Conservation (phyloP, 37 sponge, comb jelly and placozoan genomes). For the Hexactinellida sp. region DNA sequence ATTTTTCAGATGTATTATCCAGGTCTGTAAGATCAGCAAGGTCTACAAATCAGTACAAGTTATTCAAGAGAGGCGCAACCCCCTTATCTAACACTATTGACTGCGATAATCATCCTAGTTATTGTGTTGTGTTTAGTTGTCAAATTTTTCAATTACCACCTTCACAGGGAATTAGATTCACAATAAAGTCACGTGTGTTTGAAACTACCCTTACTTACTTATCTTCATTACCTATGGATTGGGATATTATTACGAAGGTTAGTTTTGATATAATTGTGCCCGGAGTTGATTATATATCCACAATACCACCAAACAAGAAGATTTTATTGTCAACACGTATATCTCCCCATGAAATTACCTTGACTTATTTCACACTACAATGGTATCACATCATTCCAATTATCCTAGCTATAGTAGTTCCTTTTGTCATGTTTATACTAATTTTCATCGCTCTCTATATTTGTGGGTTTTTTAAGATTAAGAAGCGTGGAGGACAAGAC, state of each 20-base stretch:
- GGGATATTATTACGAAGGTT: neutral
- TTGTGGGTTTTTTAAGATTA: conserved; percentile 5
- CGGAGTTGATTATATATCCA: neutral
- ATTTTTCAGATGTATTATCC: neutral
- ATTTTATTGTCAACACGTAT: neutral
- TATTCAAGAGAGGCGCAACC: neutral
- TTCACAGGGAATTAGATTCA: neutral
- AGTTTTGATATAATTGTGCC: neutral
- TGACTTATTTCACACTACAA: neutral
- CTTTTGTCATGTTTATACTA: neutral
- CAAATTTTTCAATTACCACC: neutral
- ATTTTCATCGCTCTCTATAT: neutral
- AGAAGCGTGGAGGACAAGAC: neutral
- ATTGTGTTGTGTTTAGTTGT: neutral
- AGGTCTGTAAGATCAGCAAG: neutral
- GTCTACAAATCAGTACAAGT: neutral
- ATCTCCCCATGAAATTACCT: neutral
- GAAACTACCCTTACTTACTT: neutral
- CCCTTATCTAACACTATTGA: neutral
- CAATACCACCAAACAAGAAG: neutral
- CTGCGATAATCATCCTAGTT: neutral
- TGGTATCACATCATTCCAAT: conserved; percentile 13
- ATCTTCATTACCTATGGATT: neutral
- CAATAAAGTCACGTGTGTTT: neutral
- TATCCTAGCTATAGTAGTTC: neutral